Evolutionary conservation across 2,888 invertebrate species (phyloP).

Genomic region (Hermaeophaga mercurialis): DNA sequence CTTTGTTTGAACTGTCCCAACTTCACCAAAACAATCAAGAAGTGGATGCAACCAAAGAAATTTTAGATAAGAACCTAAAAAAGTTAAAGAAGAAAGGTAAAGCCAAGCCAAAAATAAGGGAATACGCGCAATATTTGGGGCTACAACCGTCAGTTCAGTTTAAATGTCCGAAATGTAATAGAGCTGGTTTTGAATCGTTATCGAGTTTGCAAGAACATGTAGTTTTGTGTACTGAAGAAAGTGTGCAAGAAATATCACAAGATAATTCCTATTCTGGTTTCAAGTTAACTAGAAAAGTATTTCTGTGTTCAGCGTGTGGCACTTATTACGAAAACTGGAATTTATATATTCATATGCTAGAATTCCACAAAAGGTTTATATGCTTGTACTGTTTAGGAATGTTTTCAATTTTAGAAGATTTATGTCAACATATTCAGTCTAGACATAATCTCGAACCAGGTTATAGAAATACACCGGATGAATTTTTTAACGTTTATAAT

Average conservation of each 20-base stretch:
- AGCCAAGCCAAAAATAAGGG: conserved; percentile 53
- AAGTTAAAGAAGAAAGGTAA: conserved; percentile 41
- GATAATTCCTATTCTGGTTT: conserved; percentile 61
- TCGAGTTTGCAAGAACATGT: conserved; percentile 73
- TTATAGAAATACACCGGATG: conserved; percentile 69
- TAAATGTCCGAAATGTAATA: conserved; percentile 76
- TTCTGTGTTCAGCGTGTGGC: conserved; percentile 80
- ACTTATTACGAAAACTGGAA: conserved; percentile 88
- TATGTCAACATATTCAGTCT: conserved; percentile 76
- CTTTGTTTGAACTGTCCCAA: conserved; percentile 54
- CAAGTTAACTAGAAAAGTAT: conserved; percentile 76
- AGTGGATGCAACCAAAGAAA: conserved; percentile 24
- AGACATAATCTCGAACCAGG: conserved; percentile 79
- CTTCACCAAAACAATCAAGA: conserved; percentile 42
- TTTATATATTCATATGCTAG: conserved; percentile 82
- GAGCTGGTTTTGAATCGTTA: conserved; percentile 69
- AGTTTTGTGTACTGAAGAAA: conserved; percentile 61
- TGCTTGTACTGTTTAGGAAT: conserved; percentile 84
- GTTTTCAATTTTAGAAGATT: conserved; percentile 79
- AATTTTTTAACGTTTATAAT: conserved; percentile 68
- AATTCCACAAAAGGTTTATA: conserved; percentile 79
- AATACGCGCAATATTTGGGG: conserved; percentile 75
- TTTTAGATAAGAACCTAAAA: conserved; percentile 24
- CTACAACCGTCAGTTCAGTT: conserved; percentile 73
- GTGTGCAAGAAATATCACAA: conserved; percentile 46